phyloP scores from a whole-genome alignment of 2,797 vertebrate genomes.

The Macropodus opercularis region DNA sequence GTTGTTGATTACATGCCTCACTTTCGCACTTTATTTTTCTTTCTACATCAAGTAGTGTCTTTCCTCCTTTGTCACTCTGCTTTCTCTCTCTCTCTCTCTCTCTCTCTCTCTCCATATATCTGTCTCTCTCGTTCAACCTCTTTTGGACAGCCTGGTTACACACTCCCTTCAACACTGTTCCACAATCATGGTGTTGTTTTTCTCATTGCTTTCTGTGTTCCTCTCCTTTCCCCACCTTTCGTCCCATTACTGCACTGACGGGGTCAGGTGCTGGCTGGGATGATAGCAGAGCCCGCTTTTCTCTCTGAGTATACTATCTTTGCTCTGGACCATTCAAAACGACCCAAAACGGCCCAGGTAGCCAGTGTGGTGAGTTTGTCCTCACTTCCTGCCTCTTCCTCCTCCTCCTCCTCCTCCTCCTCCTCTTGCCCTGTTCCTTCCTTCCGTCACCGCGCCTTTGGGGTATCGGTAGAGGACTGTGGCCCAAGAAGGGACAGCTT shows the following conservation, averaged over 20 bases:
- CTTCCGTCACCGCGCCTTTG: slow-evolving; percentile 79
- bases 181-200: slow-evolving; percentile 85
- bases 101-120: slow-evolving; percentile 30
- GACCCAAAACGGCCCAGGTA: slow-evolving; percentile 91
- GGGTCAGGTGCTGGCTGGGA: slow-evolving; percentile 96
- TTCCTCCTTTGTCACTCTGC: slow-evolving; percentile 16
- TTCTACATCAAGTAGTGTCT: slow-evolving; percentile 47
- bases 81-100: slow-evolving; percentile 26
- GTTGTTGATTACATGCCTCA: slow-evolving; percentile 73
- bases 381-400: slow-evolving; percentile 80
- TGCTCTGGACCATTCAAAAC: slow-evolving; percentile 99
- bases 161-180: slow-evolving; percentile 61
- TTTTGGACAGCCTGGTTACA: slow-evolving; percentile 42
- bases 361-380: slow-evolving; percentile 96
- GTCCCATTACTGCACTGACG: slow-evolving; percentile 86
- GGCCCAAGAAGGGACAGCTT: slow-evolving; percentile 78
- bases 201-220: slow-evolving; percentile 91
- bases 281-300: slow-evolving; percentile 99
- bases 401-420: slow-evolving; percentile 64
- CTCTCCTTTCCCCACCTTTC: slow-evolving; percentile 79
- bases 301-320: slow-evolving; percentile 99
- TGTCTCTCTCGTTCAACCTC: slow-evolving; percentile 46
- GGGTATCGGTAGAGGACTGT: slow-evolving; percentile 79
- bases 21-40: slow-evolving; percentile 62
- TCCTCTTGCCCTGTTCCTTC: slow-evolving; percentile 70